A percentile compares a stretch with the other conserved stretches of the same genome.
phyloP scores from a whole-genome alignment of 2,888 invertebrate genomes.

The Dysmachus trigonus region DNA sequence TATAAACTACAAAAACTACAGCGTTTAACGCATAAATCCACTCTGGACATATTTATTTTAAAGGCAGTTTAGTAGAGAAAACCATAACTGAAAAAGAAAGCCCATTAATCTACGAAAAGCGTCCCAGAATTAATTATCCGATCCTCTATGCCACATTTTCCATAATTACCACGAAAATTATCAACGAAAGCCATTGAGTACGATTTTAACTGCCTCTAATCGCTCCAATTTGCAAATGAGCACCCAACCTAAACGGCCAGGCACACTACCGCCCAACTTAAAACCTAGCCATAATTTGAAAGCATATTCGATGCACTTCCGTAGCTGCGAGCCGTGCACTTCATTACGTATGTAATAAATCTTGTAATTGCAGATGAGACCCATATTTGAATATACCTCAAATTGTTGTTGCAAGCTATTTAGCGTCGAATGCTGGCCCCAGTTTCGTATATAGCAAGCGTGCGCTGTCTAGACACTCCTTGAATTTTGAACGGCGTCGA shows the following conservation, averaged over 20 bases:
- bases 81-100: not conserved
- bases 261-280: not conserved
- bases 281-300: not conserved
- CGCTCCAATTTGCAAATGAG: not conserved
- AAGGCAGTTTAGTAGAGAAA: not conserved
- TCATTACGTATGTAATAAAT: conserved; percentile 25
- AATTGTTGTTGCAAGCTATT: conserved; percentile 12
- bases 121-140: not conserved
- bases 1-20: not conserved
- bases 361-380: conserved; percentile 14
- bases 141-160: not conserved
- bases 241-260: not conserved
- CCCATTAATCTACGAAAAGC: not conserved
- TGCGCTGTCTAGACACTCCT: conserved; percentile 10
- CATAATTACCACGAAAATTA: not conserved
- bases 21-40: not conserved
- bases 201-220: not conserved
- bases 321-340: not conserved
- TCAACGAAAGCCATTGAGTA: not conserved
- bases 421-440: not conserved
- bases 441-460: no score
- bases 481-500: not conserved
- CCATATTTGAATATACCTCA: not conserved
- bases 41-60: not conserved
- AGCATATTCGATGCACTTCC: not conserved